Evolutionary conservation across 2,888 invertebrate genomes (phyloP), one percentile per base, ranked within the genome.

Genomic region (Campoletis raptor): DNA sequence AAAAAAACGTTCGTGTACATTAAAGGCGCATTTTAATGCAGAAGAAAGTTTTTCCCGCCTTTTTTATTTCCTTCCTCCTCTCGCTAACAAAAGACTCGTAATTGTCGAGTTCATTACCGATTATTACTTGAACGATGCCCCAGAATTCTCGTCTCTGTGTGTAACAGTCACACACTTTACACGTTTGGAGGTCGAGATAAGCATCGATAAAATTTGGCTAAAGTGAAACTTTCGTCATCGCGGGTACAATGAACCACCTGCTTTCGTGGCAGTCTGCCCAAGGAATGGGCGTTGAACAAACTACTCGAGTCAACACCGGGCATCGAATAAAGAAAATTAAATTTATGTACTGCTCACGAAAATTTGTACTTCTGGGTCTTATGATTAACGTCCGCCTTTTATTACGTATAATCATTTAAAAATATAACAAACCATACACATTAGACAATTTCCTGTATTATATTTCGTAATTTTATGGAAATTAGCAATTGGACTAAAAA

Each of bases 181-280:
- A 5, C 40, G 18, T 61, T 24, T 18, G 10, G 30, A 36, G 61
- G 21, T 57, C 61, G 37, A 15, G 76, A 85, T 76, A 70, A 76
- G 64, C 57, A 85, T 85, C 74, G 74, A 79, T 40, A 18, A 52
- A 83, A 83, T 83, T 80, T 74, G 61, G 12, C 37, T 54, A 54
- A 81, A 74, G 64, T 48, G 64, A 85, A 77, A 77, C 85, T 73
- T 81, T 81, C 64, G 70, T 66, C 85, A 77, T 64, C 61, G 12
- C 69, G 21, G 6, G 45, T 48, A 81, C 61, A 40, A 72, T 77
- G 76, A 64, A 76, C 57, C 84, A 85, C 84, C 84, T 85, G 84
- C 80, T 80, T 64, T 61, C 61, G 76, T 70, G 48, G 80, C 84
- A 81, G 84, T 42, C 72, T 77, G 81, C 77, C 45, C 70, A 37